These are phyloP conservation scores for Procavia capensis DNA, from an alignment of 2,113 vertebrate genomes.

Conservation along the genomic window DNA sequence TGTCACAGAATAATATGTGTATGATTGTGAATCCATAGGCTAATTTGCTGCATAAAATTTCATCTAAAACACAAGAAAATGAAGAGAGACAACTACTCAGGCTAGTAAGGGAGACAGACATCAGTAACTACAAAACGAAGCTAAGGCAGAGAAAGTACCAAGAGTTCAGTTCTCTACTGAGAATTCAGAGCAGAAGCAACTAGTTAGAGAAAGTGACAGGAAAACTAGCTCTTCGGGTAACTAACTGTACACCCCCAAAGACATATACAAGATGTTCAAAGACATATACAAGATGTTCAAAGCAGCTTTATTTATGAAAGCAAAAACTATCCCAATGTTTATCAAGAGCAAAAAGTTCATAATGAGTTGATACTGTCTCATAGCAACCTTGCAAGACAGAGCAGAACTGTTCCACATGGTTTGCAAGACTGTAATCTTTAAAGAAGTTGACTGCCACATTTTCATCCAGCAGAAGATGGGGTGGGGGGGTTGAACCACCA, in stretches of 20 bases:
- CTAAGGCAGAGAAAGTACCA: background rate
- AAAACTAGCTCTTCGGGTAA: too few relatives aligned
- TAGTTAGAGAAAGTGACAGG: background rate
- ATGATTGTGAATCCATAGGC: background rate
- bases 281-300: background rate
- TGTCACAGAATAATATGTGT: background rate
- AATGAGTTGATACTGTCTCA: too few relatives aligned
- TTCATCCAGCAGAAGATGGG: too few relatives aligned
- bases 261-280: background rate
- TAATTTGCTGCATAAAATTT: background rate
- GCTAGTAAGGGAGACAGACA: background rate
- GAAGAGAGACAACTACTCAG: background rate
- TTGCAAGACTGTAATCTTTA: too few relatives aligned
- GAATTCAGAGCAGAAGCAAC: background rate
- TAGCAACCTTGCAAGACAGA: too few relatives aligned
- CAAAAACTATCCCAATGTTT: slow-evolving; percentile 22
- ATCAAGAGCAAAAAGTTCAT: background rate
- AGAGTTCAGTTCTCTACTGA: too few relatives aligned
- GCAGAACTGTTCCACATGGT: too few relatives aligned
- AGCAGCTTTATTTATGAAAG: slow-evolving; percentile 19
- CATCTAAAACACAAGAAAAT: background rate
- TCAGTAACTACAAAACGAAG: slow-evolving; percentile 4
- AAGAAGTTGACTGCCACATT: too few relatives aligned
- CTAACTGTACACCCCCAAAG: background rate
- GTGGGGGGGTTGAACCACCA: too few relatives aligned